These are phyloP conservation scores for Melanerpes formicivorus DNA, from an alignment of 2,113 vertebrate genomes.

Conservation along the genomic window DNA sequence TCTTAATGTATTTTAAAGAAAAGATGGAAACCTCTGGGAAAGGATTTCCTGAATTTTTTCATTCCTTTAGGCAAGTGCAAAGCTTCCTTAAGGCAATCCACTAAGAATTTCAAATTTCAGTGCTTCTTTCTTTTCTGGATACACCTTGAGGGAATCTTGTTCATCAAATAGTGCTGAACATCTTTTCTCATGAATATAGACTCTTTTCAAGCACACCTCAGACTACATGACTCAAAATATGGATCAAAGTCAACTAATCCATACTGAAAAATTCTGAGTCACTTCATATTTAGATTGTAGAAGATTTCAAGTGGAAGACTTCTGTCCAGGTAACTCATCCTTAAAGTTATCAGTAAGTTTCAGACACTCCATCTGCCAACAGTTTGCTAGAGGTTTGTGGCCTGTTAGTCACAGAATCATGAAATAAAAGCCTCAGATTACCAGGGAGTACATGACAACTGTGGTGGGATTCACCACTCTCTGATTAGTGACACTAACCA, in stretches of 20 bases:
- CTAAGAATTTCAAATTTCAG: background rate
- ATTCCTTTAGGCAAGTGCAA: background rate
- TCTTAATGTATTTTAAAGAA: background rate
- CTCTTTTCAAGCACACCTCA: background rate
- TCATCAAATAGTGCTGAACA: background rate
- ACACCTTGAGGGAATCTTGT: background rate
- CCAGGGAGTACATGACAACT: background rate
- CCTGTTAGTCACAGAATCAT: background rate
- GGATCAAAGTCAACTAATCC: background rate
- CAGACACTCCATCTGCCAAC: background rate
- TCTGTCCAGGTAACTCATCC: background rate
- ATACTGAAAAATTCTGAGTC: background rate
- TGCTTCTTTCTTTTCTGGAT: background rate
- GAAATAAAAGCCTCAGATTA: background rate
- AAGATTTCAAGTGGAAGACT: background rate
- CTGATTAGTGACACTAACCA: background rate
- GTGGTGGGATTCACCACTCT: background rate
- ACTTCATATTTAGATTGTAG: background rate
- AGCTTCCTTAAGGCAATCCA: background rate
- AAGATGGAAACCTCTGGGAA: background rate
- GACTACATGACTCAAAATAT: background rate
- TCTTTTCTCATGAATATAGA: background rate
- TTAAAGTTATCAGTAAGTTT: slow-evolving; percentile 69
- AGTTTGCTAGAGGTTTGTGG: background rate
- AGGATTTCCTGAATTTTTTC: background rate